These are phyloP conservation scores for Hippocampus comes DNA, from an alignment of 2,113 vertebrate species.

Conservation along the genomic window DNA sequence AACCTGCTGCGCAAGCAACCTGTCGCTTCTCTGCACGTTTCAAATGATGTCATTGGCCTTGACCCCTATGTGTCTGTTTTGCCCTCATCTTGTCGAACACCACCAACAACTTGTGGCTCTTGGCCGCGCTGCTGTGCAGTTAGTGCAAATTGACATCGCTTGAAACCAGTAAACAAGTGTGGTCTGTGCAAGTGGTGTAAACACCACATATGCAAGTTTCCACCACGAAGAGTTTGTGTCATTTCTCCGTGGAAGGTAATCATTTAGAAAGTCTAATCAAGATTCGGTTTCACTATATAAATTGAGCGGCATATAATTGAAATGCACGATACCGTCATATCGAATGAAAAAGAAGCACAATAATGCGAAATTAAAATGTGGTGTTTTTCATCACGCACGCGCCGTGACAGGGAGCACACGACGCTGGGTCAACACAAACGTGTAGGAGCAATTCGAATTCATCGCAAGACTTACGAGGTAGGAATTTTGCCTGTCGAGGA, in stretches of 20 bases:
- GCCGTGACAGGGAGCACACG: too few relatives aligned
- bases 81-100: conserved; percentile 46
- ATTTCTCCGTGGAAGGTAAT: neutral
- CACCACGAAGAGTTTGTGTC: conserved; percentile 18
- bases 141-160: conserved; percentile 1
- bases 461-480: conserved; percentile 80
- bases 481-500: conserved; percentile 78
- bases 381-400: neutral
- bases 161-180: conserved; percentile 38
- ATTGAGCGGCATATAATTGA: neutral
- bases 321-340: neutral
- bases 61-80: conserved; percentile 54
- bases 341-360: neutral
- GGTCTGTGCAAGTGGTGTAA: conserved; percentile 17
- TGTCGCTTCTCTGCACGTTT: neutral
- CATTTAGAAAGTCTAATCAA: neutral
- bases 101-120: conserved; percentile 33
- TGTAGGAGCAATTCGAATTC: neutral
- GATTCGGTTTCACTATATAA: too few relatives aligned
- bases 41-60: conserved; percentile 14
- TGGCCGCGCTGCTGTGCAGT: neutral
- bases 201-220: conserved; percentile 20
- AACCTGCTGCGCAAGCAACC: neutral
- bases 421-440: too few relatives aligned
- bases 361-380: neutral